Base-by-base conservation (phyloP, 2,888 invertebrate genomes). In the Gastracanthus pulcherrimus region DNA sequence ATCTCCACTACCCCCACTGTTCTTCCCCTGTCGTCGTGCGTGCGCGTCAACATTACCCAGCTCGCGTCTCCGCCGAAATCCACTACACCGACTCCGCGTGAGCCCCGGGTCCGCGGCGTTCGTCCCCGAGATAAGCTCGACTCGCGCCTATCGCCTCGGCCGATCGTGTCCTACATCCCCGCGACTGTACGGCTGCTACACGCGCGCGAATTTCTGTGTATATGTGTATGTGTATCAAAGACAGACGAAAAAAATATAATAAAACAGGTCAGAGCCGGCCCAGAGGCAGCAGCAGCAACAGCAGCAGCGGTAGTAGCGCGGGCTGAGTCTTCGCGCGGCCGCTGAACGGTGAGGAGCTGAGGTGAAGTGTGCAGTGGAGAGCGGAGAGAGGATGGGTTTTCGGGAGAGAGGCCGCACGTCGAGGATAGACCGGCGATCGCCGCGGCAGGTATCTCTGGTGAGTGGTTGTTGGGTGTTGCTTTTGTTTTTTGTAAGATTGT, bases 141-240 rank as follows among this genome's bases (percentile, higher is more conserved):
- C 26, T 62, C 62, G 36, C 9, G n/a, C 7, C 9, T 62, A 62
- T 62, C 62, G 34, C n/a, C 26, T 34, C 34, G 31, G 36, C 62
- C n/a, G 36, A 62, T 62, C 62, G 62, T 36, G 62, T 36, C 62
- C 62, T 36, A 62, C 62, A 62, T 62, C 62, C 19, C 19, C 29
- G 58, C 13, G 29, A 4, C 45, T 16, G 26, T n/a, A n/a, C 19
- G 36, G 62, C 36, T 11, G 2, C 34, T 19, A 16, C 62, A 19
- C 36, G 36, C 29, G 60, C 51, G 19, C 51, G 51, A 51, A 51
- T 51, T 7, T 16, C 45, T 13, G 45, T n/a, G 45, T 41, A 7
- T 2, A 16, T 45, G 45, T 45, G 45, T 45, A 4, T 13, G 51
- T 26, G 23, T 34, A 34, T 62, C 11, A 62, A 19, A 62, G 31